phyloP scores from a whole-genome alignment of 2,113 vertebrate species.

The Tragulus kanchil region DNA sequence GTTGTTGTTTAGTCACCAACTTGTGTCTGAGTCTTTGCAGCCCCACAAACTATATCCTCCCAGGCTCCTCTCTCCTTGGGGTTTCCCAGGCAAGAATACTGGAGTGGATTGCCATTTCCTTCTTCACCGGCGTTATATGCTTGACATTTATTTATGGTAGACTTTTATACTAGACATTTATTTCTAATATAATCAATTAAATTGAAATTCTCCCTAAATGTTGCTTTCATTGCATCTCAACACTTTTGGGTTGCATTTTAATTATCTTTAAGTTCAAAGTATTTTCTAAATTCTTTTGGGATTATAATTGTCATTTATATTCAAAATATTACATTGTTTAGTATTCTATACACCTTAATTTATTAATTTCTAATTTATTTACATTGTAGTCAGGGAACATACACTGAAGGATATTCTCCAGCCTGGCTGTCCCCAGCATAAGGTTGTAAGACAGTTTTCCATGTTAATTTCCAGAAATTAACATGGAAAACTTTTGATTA shows the following conservation, averaged over 20 bases:
- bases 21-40: background rate
- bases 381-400: background rate
- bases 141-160: background rate
- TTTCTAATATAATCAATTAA: background rate
- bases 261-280: background rate
- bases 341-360: background rate
- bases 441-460: background rate
- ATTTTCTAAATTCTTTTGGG: background rate
- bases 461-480: background rate
- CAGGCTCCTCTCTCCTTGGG: background rate
- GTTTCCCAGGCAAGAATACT: background rate
- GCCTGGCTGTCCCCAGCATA: background rate
- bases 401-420: background rate
- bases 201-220: background rate
- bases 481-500: background rate
- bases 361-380: constrained; percentile 4
- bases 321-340: background rate
- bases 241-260: background rate
- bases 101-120: background rate
- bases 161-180: background rate
- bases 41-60: fast-evolving
- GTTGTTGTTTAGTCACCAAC: background rate
- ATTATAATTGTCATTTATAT: background rate
- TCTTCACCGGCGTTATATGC: background rate
- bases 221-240: background rate